phyloP scores from a whole-genome alignment of 2,113 vertebrate genomes.

The Elephas maximus region DNA sequence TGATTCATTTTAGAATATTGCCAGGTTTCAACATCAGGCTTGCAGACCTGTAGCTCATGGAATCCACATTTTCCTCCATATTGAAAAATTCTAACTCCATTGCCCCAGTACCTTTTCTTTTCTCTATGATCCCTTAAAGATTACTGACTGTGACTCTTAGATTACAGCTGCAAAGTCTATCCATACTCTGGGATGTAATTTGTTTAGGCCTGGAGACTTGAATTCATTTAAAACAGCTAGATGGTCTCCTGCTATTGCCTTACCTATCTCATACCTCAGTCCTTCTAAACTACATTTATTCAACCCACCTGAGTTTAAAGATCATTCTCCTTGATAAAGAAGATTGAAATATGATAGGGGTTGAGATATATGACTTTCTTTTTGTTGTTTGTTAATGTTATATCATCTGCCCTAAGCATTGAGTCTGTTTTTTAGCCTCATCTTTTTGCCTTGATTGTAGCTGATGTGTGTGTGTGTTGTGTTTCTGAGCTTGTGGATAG shows the following conservation, averaged over 20 bases:
- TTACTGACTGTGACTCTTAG: slow-evolving; percentile 64
- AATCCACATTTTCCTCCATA: neutral
- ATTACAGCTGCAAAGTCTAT: slow-evolving; percentile 73
- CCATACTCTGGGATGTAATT: slow-evolving; percentile 62
- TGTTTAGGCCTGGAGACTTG: slow-evolving; percentile 73
- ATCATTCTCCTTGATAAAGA: slow-evolving; percentile 75
- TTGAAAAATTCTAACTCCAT: slow-evolving; percentile 48
- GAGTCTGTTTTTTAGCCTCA: slow-evolving; percentile 41
- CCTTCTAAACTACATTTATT: slow-evolving; percentile 78
- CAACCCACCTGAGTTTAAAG: slow-evolving; percentile 65
- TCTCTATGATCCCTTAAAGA: slow-evolving; percentile 51
- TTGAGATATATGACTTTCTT: slow-evolving; percentile 68
- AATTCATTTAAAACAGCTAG: slow-evolving; percentile 76
- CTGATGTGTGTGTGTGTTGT: neutral
- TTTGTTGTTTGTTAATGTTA: slow-evolving; percentile 69
- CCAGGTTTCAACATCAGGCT: neutral
- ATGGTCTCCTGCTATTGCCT: slow-evolving; percentile 67
- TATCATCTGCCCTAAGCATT: slow-evolving; percentile 55
- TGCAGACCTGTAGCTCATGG: neutral
- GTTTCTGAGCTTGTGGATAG: slow-evolving; percentile 48
- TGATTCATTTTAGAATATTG: slow-evolving; percentile 34
- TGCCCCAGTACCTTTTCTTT: slow-evolving; percentile 25
- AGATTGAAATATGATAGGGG: slow-evolving; percentile 76
- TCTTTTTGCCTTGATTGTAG: slow-evolving; percentile 69
- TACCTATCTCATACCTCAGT: slow-evolving; percentile 74